A percentile compares a stretch with the other conserved stretches of the same genome.
These are phyloP conservation scores for Corythornis vintsioides DNA, from an alignment of 2,113 vertebrate genomes.

Conservation along the genomic window DNA sequence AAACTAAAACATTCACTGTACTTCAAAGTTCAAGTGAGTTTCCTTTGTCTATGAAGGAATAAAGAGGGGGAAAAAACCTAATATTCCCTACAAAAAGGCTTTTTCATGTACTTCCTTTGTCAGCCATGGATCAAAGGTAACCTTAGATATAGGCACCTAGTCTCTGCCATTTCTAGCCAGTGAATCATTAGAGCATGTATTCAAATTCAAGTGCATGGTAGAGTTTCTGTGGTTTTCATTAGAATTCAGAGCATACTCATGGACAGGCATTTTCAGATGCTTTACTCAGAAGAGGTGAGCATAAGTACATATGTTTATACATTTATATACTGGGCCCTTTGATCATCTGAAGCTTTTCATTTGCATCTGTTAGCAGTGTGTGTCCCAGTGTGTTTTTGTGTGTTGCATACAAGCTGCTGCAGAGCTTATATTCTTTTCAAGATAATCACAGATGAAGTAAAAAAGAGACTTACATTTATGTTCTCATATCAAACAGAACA, in stretches of 20 bases:
- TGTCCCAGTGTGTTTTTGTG: background rate
- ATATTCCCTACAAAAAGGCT: constrained; percentile 28
- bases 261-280: background rate
- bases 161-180: background rate
- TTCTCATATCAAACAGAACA: background rate
- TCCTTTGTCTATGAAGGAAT: constrained; percentile 12
- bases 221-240: constrained; percentile 17
- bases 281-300: constrained; percentile 8
- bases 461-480: background rate
- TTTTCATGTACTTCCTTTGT: constrained; percentile 42
- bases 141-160: constrained; percentile 26
- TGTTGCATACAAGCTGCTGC: constrained; percentile 6
- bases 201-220: background rate
- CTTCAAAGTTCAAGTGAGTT: background rate
- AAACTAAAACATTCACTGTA: background rate
- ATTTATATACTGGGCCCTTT: constrained; percentile 14
- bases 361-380: background rate
- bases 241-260: constrained; percentile 13
- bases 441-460: background rate
- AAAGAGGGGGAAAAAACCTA: background rate
- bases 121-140: constrained; percentile 55
- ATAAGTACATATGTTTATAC: background rate
- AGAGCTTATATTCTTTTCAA: background rate
- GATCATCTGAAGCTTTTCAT: background rate
- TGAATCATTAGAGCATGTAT: background rate